Conservation (phyloP, 2,797 vertebrate genomes). For the Rhinatrema bivittatum region DNA sequence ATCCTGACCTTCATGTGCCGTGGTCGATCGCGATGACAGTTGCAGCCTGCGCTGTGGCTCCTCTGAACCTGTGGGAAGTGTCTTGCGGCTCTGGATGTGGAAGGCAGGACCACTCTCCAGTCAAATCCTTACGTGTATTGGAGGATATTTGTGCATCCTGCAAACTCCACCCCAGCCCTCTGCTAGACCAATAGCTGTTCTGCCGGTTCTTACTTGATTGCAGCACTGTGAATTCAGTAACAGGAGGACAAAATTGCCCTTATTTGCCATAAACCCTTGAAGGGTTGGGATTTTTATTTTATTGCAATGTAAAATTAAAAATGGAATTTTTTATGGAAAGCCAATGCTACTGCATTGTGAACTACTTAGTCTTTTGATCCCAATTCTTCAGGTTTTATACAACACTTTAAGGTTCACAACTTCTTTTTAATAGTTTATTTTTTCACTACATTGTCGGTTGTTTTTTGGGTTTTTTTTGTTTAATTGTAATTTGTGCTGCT, state of each 20-base stretch:
- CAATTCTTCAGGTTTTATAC: slow-evolving; percentile 53
- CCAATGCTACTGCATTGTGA: slow-evolving; percentile 41
- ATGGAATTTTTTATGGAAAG: slow-evolving; percentile 29
- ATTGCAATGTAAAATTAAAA: slow-evolving; percentile 30
- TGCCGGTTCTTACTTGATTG: slow-evolving; percentile 34
- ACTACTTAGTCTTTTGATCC: slow-evolving; percentile 48
- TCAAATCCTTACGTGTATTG: slow-evolving; percentile 20
- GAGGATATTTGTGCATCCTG: too few relatives aligned
- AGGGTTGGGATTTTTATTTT: too few relatives aligned
- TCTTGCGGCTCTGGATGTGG: slow-evolving; percentile 34
- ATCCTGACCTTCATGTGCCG: slow-evolving; percentile 60
- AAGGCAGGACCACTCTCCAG: slow-evolving; percentile 17
- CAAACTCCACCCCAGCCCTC: slow-evolving; percentile 14
- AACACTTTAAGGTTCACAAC: slow-evolving; percentile 44
- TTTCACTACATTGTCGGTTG: slow-evolving; percentile 56
- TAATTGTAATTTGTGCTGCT: slow-evolving; percentile 37
- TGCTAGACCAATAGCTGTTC: slow-evolving; percentile 26
- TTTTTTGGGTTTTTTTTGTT: slow-evolving; percentile 28
- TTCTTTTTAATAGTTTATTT: slow-evolving; percentile 52
- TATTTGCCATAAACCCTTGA: slow-evolving; percentile 41
- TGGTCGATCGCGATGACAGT: slow-evolving; percentile 34
- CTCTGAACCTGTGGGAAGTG: slow-evolving; percentile 36
- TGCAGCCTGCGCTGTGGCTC: slow-evolving; percentile 26
- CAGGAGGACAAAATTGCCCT: slow-evolving; percentile 36
- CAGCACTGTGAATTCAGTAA: slow-evolving; percentile 41